These are phyloP conservation scores for Merluccius polli DNA, from an alignment of 2,797 vertebrate genomes.

Conservation along the genomic window DNA sequence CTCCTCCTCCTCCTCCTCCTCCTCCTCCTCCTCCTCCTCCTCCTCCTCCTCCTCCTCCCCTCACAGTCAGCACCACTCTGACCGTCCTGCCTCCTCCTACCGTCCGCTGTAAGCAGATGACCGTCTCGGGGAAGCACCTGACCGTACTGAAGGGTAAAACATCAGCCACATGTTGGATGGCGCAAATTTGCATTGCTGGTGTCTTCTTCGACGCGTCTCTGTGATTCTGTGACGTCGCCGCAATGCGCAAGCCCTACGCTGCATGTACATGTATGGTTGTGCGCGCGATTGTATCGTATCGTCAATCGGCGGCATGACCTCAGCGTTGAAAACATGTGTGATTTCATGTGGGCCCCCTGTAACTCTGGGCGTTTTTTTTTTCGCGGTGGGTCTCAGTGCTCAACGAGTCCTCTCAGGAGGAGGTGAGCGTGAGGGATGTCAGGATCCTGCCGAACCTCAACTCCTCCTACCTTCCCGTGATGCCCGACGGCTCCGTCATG, in stretches of 20 bases:
- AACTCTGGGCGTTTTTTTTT: neutral
- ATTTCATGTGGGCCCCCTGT: too few species aligned
- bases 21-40: neutral
- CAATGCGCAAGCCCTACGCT: too few species aligned
- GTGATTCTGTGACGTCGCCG: too few species aligned
- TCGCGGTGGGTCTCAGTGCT: constrained; percentile 68
- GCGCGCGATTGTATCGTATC: too few species aligned
- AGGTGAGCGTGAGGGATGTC: constrained; percentile 82
- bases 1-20: neutral
- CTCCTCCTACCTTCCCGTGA: constrained; percentile 90
- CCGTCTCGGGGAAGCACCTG: constrained; percentile 85
- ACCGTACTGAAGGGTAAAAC: constrained; percentile 85
- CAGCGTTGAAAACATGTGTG: too few species aligned
- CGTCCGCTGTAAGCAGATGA: constrained; percentile 89
- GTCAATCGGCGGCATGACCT: too few species aligned
- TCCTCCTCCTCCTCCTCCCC: neutral
- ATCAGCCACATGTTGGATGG: too few species aligned
- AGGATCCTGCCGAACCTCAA: constrained; percentile 90
- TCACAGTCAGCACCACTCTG: constrained; percentile 87
- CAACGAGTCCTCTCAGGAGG: constrained; percentile 89
- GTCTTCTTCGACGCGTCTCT: too few species aligned
- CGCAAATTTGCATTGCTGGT: too few species aligned
- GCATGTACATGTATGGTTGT: too few species aligned
- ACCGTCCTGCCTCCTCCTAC: constrained; percentile 87
- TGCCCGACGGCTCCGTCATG: constrained; percentile 92